phyloP scores from a whole-genome alignment of 2,797 vertebrate genomes.

The Ispidina lecontei region DNA sequence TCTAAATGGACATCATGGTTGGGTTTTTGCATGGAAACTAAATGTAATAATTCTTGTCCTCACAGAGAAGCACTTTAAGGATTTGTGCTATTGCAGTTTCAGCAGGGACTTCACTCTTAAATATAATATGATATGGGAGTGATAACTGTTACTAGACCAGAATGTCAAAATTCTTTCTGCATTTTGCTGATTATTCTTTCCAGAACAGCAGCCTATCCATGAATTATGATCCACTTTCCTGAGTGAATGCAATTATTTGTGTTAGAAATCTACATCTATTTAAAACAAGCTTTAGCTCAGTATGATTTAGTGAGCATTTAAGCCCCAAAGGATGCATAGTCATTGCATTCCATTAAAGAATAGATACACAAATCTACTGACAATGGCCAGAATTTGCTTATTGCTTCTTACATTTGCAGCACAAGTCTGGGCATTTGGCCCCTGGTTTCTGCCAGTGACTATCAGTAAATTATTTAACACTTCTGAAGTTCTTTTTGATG shows the following conservation, averaged over 20 bases:
- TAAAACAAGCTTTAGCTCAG: constrained; percentile 35
- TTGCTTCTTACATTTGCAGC: constrained; percentile 10
- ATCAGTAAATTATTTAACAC: constrained; percentile 34
- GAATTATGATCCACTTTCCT: constrained; percentile 49
- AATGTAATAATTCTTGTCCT: neutral
- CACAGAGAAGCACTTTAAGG: neutral
- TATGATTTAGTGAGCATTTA: constrained; percentile 59
- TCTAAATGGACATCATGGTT: neutral
- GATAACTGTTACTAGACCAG: constrained; percentile 7
- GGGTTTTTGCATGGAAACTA: neutral
- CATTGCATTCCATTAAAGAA: constrained; percentile 39
- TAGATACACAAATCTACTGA: constrained; percentile 42
- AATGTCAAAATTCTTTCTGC: constrained; percentile 6
- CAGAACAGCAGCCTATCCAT: constrained; percentile 5
- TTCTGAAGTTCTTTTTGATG: constrained; percentile 3
- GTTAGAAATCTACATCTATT: constrained; percentile 50
- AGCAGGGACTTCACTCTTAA: neutral
- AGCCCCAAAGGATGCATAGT: constrained; percentile 22
- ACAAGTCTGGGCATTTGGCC: neutral
- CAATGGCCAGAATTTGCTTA: constrained; percentile 28
- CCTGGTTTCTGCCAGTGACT: constrained; percentile 1
- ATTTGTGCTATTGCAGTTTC: neutral
- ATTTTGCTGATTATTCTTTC: constrained; percentile 50
- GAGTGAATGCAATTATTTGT: constrained; percentile 43
- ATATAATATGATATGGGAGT: neutral